A percentile compares a stretch with the other conserved stretches of the same genome.
These are phyloP conservation scores for Epizoanthus illoricatus DNA, from an alignment of 92 coral and sea anemone species.

Conservation along the genomic window DNA sequence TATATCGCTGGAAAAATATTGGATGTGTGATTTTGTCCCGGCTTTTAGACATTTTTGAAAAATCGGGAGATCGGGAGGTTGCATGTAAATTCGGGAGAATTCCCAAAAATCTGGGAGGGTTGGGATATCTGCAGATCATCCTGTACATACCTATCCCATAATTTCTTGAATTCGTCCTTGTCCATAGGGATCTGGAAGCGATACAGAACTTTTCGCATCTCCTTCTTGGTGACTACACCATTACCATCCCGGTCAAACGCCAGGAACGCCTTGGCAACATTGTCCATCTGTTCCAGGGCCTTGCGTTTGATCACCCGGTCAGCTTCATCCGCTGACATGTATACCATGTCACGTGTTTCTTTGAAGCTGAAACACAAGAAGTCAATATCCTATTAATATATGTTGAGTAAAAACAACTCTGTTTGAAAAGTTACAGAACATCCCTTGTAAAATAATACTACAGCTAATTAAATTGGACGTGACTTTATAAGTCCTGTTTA, in stretches of 20 bases:
- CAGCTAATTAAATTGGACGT: too few species aligned
- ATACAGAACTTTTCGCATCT: constrained; percentile 82
- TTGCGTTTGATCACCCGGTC: constrained; percentile 80
- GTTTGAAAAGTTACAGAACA: background rate
- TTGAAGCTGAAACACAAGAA: constrained; percentile 58
- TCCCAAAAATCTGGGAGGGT: too few species aligned
- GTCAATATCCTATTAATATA: too few species aligned
- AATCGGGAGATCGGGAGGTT: too few species aligned
- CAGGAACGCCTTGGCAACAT: constrained; percentile 87
- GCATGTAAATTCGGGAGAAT: too few species aligned
- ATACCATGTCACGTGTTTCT: constrained; percentile 73
- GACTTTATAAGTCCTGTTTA: too few species aligned
- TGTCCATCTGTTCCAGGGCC: constrained; percentile 81
- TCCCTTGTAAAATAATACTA: background rate
- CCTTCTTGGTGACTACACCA: constrained; percentile 94
- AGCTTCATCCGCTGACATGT: constrained; percentile 87
- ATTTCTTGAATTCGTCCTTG: constrained; percentile 85
- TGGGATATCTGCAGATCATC: too few species aligned
- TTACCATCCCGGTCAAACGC: constrained; percentile 94
- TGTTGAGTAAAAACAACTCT: background rate
- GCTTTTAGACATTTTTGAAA: too few species aligned
- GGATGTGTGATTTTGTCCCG: too few species aligned
- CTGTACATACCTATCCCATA: constrained; percentile 81
- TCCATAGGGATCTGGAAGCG: constrained; percentile 86
- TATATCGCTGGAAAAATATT: too few species aligned